Evolutionary conservation across 2,888 invertebrate genomes (phyloP), one percentile per base, ranked within the genome.

Genomic region (Ennomos quercinarius): DNA sequence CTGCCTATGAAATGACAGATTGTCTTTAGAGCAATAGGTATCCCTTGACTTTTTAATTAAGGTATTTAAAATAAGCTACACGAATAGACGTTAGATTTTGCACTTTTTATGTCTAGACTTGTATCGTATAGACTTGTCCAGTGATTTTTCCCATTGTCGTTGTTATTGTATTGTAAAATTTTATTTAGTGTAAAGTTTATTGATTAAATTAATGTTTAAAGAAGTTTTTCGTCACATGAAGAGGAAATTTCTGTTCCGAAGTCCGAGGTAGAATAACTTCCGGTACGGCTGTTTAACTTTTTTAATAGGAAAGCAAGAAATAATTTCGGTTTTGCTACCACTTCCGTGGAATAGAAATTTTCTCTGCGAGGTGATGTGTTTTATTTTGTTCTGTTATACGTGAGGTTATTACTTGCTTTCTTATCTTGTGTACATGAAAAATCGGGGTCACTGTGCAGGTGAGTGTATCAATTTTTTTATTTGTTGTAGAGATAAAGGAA

Each of bases 191-290:
- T 67, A 71, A 67, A 61, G 55, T 58, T 64, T 64, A 65, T 65
- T 67, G 64, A 68, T 71, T 27, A 71, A 67, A 70, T 64, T 64
- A 65, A 56, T 55, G 50, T 61, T 58, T 72, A 50, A 70, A 34
- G 10, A 59, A 54, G 27, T 34, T 50, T 47, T 51, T 64, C 65
- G 75, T 85, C 87, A 89, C 87, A 79, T 70, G 74, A 74, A 84
- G 92, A 91, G 92, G 91, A 91, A 91, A 92, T 92, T 92, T 92
- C 92, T 92, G 91, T 92, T 92, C 89, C 86, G 71, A 73, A 65
- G 6, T 6, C 27, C 27, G 27, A 27, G 89, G 88, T 91, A 89
- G 86, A 72, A 86, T 89, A 82, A 80, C 81, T 77, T 78, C 74
- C 74, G 71, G 72, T 68, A 68, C 68, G 64, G 6, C 17, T 70